Percentiles rank a stretch among this genome's conserved stretches.
Conservation (phyloP, 2,888 invertebrate genomes). For the Melanargia galathea region DNA sequence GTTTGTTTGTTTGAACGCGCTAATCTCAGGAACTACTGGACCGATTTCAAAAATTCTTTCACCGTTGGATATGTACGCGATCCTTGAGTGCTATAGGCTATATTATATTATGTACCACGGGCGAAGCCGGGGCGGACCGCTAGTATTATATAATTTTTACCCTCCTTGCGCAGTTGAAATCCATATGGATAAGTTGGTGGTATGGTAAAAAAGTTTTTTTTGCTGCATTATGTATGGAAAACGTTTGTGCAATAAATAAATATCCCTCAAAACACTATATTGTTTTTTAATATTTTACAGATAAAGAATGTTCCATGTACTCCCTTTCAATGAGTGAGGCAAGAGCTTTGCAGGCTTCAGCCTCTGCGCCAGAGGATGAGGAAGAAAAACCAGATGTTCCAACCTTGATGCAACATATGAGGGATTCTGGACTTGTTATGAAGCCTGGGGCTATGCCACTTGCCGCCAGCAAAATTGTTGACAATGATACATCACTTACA, state of each 20-base stretch:
- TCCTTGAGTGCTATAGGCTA: too few species aligned
- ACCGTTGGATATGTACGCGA: too few species aligned
- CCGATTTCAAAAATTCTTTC: too few species aligned
- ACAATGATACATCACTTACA: constrained; percentile 81
- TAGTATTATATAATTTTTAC: too few species aligned
- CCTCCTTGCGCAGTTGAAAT: too few species aligned
- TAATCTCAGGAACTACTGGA: too few species aligned
- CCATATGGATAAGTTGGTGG: too few species aligned
- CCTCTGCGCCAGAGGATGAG: constrained; percentile 87
- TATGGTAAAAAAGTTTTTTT: too few species aligned
- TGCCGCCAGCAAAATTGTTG: constrained; percentile 82
- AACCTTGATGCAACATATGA: constrained; percentile 93
- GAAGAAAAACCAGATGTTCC: constrained; percentile 83
- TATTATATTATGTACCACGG: too few species aligned
- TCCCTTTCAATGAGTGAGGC: constrained; percentile 92
- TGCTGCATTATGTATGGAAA: not conserved
- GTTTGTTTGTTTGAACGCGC: too few species aligned
- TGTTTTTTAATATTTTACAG: constrained; percentile 59
- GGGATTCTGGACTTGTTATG: constrained; percentile 94
- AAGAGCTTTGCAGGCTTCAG: constrained; percentile 85
- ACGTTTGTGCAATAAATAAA: not conserved
- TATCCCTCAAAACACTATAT: not conserved
- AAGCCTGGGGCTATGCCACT: constrained; percentile 88
- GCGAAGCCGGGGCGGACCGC: too few species aligned
- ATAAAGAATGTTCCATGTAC: constrained; percentile 98